phyloP scores from a whole-genome alignment of 2,797 vertebrate genomes.

The Australoheros facetus region DNA sequence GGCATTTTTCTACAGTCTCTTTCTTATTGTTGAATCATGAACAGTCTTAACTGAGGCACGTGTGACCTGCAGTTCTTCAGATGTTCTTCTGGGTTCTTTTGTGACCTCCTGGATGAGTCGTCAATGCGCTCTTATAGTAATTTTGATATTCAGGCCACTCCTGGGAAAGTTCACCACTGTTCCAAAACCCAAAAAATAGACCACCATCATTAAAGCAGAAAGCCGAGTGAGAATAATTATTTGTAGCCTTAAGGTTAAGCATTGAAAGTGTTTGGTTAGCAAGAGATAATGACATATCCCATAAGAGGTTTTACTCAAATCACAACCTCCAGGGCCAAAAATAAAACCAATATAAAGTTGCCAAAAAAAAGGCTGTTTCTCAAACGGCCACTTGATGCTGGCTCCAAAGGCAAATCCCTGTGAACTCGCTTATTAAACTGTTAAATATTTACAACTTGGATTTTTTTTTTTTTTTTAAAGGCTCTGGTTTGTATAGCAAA shows the following conservation, averaged over 20 bases:
- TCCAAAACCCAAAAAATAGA: not conserved
- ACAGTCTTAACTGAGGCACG: not conserved
- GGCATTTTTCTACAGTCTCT: not conserved
- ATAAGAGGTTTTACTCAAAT: not conserved
- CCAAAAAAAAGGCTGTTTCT: too few species aligned
- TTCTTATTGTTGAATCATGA: not conserved
- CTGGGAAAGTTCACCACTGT: not conserved
- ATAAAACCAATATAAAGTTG: rapidly evolving
- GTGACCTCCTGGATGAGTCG: not conserved
- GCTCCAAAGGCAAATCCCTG: too few species aligned
- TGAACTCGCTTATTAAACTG: too few species aligned
- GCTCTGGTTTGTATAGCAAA: too few species aligned
- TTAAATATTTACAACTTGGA: too few species aligned
- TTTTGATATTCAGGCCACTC: too few species aligned
- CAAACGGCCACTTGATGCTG: too few species aligned
- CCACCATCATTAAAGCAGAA: not conserved
- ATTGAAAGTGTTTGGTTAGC: not conserved
- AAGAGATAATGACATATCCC: not conserved
- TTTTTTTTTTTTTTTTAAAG: too few species aligned
- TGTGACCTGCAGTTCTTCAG: not conserved
- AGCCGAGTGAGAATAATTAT: not conserved
- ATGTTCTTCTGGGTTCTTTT: not conserved
- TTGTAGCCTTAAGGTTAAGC: not conserved
- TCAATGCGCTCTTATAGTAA: too few species aligned
- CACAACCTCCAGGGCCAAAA: not conserved